These are phyloP conservation scores for Poecilus cupreus DNA, from an alignment of 2,888 invertebrate species.

Conservation along the genomic window DNA sequence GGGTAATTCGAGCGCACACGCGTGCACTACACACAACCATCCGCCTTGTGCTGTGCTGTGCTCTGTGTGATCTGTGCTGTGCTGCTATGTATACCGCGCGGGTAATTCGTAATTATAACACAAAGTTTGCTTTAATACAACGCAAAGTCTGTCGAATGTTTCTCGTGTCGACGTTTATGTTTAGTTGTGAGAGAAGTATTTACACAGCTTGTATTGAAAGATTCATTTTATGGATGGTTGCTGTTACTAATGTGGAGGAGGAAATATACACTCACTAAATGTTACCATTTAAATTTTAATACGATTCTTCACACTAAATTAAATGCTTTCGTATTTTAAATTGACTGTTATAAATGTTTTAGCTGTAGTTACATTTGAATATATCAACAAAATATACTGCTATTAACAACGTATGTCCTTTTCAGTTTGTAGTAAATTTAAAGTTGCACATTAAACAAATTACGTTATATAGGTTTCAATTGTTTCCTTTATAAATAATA, in stretches of 20 bases:
- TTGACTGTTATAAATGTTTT: background rate
- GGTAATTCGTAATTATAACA: slow-evolving; percentile 36
- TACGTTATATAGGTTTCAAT: too few relatives aligned
- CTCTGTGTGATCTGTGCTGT: slow-evolving; percentile 16
- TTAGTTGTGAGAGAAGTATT: background rate
- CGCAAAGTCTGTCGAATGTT: slow-evolving; percentile 40
- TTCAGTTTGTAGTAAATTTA: too few relatives aligned
- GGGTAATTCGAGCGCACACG: background rate
- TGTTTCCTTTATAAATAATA: too few relatives aligned
- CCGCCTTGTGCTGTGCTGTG: slow-evolving; percentile 1
- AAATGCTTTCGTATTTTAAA: background rate
- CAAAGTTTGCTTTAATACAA: slow-evolving; percentile 42
- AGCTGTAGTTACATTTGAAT: too few relatives aligned
- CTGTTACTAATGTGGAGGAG: slow-evolving; percentile 11
- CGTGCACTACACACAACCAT: background rate
- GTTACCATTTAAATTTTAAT: slow-evolving; percentile 12
- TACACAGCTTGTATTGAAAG: slow-evolving; percentile 36
- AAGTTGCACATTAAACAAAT: too few relatives aligned
- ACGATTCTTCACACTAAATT: slow-evolving; percentile 19
- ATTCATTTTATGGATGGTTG: slow-evolving; percentile 33
- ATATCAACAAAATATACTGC: too few relatives aligned
- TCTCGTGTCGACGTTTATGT: slow-evolving; percentile 25
- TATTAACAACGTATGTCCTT: too few relatives aligned
- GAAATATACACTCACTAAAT: slow-evolving; percentile 4
- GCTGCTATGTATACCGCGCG: background rate